phyloP scores from a whole-genome alignment of 2,888 invertebrate genomes.

The Cynaeus angustus region DNA sequence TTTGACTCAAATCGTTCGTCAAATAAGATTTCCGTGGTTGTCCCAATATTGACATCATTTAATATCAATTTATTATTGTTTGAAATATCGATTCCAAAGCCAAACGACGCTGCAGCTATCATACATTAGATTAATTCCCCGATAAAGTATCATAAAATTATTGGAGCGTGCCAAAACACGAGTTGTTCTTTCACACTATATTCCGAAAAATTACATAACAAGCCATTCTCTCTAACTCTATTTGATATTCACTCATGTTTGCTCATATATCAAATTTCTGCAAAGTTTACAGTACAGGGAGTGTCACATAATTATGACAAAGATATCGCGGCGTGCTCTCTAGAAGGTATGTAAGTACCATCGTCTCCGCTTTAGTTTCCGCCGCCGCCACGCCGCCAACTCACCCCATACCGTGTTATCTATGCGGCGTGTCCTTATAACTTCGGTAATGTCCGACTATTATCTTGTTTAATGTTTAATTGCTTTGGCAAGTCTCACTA shows the following conservation, averaged over 20 bases:
- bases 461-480: conserved; percentile 64
- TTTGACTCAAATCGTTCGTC: too few relatives aligned
- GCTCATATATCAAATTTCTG: too few relatives aligned
- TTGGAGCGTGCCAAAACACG: conserved; percentile 26
- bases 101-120: conserved; percentile 9
- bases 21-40: too few relatives aligned
- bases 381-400: conserved; percentile 22
- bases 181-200: background rate
- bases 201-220: background rate
- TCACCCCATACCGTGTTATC: conserved; percentile 40
- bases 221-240: background rate
- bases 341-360: conserved; percentile 32
- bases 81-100: background rate
- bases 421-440: conserved; percentile 46
- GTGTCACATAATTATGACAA: conserved; percentile 23
- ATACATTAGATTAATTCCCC: conserved; percentile 26
- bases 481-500: conserved; percentile 57
- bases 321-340: conserved; percentile 28
- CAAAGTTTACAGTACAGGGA: too few relatives aligned
- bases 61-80: too few relatives aligned
- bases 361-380: conserved; percentile 39
- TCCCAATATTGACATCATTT: too few relatives aligned
- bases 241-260: background rate
- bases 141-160: conserved; percentile 35
- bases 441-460: conserved; percentile 55